These are phyloP conservation scores for Todus mexicanus DNA, from an alignment of 2,797 vertebrate genomes.

Conservation along the genomic window DNA sequence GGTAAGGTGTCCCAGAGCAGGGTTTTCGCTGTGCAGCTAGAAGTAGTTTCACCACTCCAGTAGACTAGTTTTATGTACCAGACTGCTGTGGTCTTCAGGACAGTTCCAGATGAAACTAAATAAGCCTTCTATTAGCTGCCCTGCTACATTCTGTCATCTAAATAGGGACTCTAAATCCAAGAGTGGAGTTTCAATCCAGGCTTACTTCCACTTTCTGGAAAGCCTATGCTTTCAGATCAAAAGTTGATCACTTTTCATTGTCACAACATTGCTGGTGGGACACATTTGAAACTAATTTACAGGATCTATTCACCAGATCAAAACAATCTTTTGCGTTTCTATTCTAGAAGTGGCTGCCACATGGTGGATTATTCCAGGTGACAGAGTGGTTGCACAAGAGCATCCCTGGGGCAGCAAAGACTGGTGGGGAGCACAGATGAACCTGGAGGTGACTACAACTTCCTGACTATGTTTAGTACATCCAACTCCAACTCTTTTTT, in stretches of 20 bases:
- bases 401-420: background rate
- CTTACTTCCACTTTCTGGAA: background rate
- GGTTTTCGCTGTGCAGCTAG: background rate
- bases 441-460: background rate
- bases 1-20: background rate
- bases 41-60: background rate
- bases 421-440: background rate
- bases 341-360: background rate
- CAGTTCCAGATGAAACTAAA: background rate
- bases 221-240: background rate
- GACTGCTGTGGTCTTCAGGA: background rate
- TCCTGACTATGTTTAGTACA: background rate
- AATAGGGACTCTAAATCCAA: background rate
- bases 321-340: background rate
- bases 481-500: background rate
- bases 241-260: background rate
- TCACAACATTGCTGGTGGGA: background rate
- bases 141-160: background rate
- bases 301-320: background rate
- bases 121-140: background rate
- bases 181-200: background rate
- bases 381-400: background rate
- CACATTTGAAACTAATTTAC: background rate
- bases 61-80: background rate
- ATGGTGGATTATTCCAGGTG: background rate